phyloP scores from a whole-genome alignment of 2,797 vertebrate genomes.

The Pristis pectinata region DNA sequence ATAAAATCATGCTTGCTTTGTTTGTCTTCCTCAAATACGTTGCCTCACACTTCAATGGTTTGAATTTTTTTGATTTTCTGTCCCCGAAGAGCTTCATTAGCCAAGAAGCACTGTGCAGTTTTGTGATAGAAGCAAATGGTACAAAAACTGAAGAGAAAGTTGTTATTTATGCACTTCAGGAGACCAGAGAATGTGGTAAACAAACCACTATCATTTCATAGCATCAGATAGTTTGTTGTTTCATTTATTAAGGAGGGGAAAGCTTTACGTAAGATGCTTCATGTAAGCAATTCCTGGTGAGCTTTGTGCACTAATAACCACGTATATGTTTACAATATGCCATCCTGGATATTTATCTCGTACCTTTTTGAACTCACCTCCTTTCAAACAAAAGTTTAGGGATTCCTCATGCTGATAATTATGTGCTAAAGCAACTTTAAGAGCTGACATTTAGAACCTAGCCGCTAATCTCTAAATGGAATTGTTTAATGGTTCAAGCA shows the following conservation, averaged over 20 bases:
- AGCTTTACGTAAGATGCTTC: neutral
- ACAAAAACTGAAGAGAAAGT: too few relatives aligned
- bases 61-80: too few relatives aligned
- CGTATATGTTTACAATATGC: neutral
- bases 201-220: neutral
- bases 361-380: neutral
- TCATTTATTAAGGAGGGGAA: neutral
- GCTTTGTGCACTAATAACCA: neutral
- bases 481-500: neutral
- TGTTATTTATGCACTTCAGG: neutral
- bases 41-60: too few relatives aligned
- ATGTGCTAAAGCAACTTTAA: neutral
- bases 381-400: neutral
- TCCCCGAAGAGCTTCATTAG: too few relatives aligned
- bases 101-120: neutral
- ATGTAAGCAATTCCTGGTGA: constrained; percentile 4
- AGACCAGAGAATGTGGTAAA: neutral
- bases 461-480: neutral
- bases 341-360: constrained; percentile 25
- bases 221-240: neutral
- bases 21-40: too few relatives aligned
- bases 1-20: too few relatives aligned
- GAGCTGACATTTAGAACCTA: neutral
- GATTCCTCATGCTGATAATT: constrained; percentile 26
- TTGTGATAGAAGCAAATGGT: neutral